A percentile compares a stretch with the other conserved stretches of the same genome.
Conservation (phyloP, 2,113 vertebrate species). For the Apaloderma vittatum region DNA sequence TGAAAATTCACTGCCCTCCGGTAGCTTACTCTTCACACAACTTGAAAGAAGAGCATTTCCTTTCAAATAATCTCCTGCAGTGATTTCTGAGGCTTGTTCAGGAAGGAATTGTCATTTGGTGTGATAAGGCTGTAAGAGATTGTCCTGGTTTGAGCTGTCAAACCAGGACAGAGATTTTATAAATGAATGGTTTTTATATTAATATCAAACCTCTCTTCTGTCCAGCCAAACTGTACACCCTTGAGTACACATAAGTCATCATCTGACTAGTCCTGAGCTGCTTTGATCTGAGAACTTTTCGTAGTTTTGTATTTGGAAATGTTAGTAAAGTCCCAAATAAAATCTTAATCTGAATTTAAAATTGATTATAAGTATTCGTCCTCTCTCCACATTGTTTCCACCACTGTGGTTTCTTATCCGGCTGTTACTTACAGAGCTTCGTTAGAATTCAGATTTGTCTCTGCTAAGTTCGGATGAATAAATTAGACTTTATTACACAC, state of each 20-base stretch:
- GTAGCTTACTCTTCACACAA: neutral
- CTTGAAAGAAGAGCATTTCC: neutral
- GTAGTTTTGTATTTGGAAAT: neutral
- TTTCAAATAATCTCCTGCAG: neutral
- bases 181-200: neutral
- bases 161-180: neutral
- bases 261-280: neutral
- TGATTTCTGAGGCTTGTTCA: neutral
- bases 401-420: neutral
- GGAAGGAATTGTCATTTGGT: neutral
- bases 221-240: neutral
- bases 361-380: neutral
- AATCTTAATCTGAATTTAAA: neutral
- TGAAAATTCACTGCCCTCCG: neutral
- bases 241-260: neutral
- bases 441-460: neutral
- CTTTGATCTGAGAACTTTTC: neutral
- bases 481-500: neutral
- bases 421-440: neutral
- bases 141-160: no score
- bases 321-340: neutral
- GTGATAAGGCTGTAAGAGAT: neutral
- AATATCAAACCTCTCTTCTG: neutral
- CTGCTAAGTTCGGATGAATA: neutral
- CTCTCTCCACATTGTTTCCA: neutral